A percentile compares a stretch with the other conserved stretches of the same genome.
phyloP scores from a whole-genome alignment of 2,113 vertebrate species.

The Coturnix japonica region DNA sequence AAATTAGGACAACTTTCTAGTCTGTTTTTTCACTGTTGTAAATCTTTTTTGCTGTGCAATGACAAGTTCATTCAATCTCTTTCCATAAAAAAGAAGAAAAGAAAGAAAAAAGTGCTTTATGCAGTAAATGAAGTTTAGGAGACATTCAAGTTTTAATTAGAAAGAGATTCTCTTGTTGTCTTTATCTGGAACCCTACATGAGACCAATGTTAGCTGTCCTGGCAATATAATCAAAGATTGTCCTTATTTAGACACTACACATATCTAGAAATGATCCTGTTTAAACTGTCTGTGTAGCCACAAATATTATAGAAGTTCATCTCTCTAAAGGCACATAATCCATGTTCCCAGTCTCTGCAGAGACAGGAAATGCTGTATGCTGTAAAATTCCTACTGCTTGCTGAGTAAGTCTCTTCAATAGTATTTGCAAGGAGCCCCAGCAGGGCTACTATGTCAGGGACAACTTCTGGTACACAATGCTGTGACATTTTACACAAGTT shows the following conservation, averaged over 20 bases:
- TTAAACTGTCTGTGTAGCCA: background rate
- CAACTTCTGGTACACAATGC: background rate
- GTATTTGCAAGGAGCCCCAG: background rate
- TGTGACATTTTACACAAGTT: background rate
- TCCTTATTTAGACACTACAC: background rate
- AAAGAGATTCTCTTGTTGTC: background rate
- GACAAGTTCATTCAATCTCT: background rate
- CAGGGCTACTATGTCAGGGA: background rate
- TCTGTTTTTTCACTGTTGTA: background rate
- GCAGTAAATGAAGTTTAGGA: background rate
- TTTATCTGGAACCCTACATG: background rate
- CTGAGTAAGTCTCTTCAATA: too few relatives aligned
- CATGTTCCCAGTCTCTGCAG: background rate
- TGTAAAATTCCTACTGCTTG: background rate
- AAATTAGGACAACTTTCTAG: background rate
- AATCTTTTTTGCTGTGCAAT: background rate
- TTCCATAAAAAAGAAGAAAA: background rate
- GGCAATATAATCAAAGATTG: background rate
- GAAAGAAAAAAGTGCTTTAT: background rate
- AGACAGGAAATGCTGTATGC: background rate
- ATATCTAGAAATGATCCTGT: background rate
- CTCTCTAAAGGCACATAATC: background rate
- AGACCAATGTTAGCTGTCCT: background rate
- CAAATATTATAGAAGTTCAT: background rate
- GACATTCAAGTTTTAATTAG: background rate